Evolutionary conservation across 2,888 invertebrate genomes (phyloP), one percentile per base, ranked within the genome.

Genomic region (Caenorhabditis plicata): DNA sequence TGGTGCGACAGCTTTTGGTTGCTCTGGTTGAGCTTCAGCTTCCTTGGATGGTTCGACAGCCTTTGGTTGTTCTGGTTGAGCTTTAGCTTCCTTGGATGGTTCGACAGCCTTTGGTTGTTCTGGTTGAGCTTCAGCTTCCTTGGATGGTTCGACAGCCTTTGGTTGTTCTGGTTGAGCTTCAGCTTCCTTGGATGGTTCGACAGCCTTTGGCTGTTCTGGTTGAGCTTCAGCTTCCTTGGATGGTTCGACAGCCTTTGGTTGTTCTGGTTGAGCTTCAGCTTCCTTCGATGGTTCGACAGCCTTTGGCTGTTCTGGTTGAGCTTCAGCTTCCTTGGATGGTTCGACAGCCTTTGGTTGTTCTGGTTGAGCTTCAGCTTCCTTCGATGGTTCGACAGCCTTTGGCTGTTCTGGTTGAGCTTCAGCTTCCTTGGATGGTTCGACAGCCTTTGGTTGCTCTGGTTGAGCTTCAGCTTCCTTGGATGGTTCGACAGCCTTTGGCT

Each of bases 401-500:
- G 44, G 43, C 23, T 62, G 35, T 3, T 15, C 57, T 41, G 41
- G 46, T 35, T n/a, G n/a, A n/a, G n/a, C n/a, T 23, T 22, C 57
- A 20, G 55, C 42, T n/a, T 19, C 38, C 41, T 41, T 9, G 32
- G 20, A 25, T 8, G 33, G 11, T 17, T 27, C 11, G n/a, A n/a
- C n/a, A n/a, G n/a, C n/a, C n/a, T n/a, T n/a, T n/a, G 46, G 33
- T 48, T 63, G 62, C 17, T 47, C 49, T 49, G 32, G 39, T 39
- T 23, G 26, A 23, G 33, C 23, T 23, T 23, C 15, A 11, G 23
- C n/a, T 22, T 50, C 35, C 23, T 17, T 26, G 40, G 48, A 36
- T 13, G n/a, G 26, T n/a, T 42, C 36, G 15, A 43, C 43, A 9
- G 38, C 13, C 40, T n/a, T 13, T 8, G 43, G 27, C 29, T 50